Conservation (phyloP, 1,140 invertebrate genomes). For the Reticulitermes speratus region DNA sequence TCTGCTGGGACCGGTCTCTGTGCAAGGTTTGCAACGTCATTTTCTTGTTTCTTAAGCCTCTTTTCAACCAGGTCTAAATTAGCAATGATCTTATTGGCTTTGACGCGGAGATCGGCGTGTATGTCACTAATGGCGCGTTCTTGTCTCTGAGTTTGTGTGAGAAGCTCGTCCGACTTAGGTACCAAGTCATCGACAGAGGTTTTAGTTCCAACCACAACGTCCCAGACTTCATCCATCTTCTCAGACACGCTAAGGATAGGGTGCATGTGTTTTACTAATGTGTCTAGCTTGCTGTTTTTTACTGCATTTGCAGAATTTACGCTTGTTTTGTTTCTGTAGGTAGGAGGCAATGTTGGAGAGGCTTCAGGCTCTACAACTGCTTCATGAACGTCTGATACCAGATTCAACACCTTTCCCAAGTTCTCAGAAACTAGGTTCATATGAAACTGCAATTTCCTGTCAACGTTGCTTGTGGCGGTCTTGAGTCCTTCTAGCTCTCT, state of each 20-base stretch:
- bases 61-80: slow-evolving; percentile 84
- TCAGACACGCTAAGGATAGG: slow-evolving; percentile 81
- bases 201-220: slow-evolving; percentile 82
- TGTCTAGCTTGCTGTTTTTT: slow-evolving; percentile 72
- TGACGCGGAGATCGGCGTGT: slow-evolving; percentile 75
- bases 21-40: slow-evolving; percentile 69
- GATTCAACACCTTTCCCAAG: slow-evolving; percentile 68
- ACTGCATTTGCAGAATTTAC: slow-evolving; percentile 48
- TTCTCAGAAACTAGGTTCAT: slow-evolving; percentile 80
- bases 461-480: slow-evolving; percentile 72
- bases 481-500: slow-evolving; percentile 72
- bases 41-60: slow-evolving; percentile 69
- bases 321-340: slow-evolving; percentile 50
- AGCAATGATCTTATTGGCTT: slow-evolving; percentile 83
- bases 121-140: slow-evolving; percentile 85
- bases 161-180: slow-evolving; percentile 79
- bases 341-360: slow-evolving; percentile 24
- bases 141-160: slow-evolving; percentile 82
- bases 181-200: slow-evolving; percentile 79
- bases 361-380: slow-evolving; percentile 64
- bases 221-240: slow-evolving; percentile 89
- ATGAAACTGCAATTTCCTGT: slow-evolving; percentile 80
- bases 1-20: slow-evolving; percentile 68
- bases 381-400: slow-evolving; percentile 77
- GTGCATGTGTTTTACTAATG: slow-evolving; percentile 71